Conservation (phyloP, 2,888 invertebrate genomes). For the Melangyna quadrimaculata region DNA sequence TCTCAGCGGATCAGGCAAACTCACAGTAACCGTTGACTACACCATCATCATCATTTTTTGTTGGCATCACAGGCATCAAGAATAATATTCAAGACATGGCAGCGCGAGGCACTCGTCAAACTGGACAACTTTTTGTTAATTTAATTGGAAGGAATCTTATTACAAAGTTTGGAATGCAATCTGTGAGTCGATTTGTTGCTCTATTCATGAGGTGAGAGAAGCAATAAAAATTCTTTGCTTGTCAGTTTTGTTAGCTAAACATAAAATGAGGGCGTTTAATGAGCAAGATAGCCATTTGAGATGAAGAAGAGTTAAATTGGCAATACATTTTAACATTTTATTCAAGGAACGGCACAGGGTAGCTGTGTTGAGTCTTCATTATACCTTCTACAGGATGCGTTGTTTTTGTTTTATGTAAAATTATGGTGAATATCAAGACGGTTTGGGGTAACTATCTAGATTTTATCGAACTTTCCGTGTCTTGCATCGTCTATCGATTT, state of each 20-base stretch:
- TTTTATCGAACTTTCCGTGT: too few relatives aligned
- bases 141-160: constrained; percentile 44
- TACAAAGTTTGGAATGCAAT: constrained; percentile 41
- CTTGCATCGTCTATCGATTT: too few relatives aligned
- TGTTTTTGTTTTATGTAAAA: too few relatives aligned
- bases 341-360: not conserved
- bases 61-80: not conserved
- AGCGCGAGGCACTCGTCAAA: constrained; percentile 51
- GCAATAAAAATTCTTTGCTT: not conserved
- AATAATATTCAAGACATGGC: not conserved
- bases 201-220: not conserved
- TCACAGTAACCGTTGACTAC: not conserved
- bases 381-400: not conserved
- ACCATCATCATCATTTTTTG: not conserved
- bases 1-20: not conserved
- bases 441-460: too few relatives aligned
- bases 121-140: constrained; percentile 26
- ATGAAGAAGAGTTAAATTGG: not conserved
- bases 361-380: not conserved
- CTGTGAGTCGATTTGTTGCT: not conserved
- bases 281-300: not conserved
- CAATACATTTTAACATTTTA: not conserved
- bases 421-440: too few relatives aligned
- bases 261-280: constrained; percentile 10
- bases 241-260: not conserved